Conservation (phyloP, 2,888 invertebrate genomes). For the Capitulum mitella region DNA sequence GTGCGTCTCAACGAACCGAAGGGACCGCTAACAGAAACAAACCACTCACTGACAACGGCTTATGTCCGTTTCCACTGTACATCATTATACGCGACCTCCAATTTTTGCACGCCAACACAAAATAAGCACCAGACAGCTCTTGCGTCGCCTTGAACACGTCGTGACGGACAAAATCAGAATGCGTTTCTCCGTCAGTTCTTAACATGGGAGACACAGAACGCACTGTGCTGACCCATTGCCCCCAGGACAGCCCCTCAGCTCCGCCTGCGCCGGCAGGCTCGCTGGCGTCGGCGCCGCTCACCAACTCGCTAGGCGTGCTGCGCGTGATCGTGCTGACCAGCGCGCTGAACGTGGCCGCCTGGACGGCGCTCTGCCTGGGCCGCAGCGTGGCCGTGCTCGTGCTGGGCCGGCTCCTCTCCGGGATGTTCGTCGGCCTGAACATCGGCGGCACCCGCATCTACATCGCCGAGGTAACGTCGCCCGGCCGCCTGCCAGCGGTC, state of each 20-base stretch:
- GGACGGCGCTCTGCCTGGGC: neutral
- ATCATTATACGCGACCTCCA: too few species aligned
- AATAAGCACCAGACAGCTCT: too few species aligned
- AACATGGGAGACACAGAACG: neutral
- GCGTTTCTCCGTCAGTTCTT: too few species aligned
- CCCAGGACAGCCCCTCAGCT: neutral
- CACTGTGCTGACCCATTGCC: neutral
- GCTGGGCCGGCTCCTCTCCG: constrained; percentile 9
- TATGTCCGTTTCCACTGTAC: too few species aligned
- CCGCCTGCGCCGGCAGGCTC: neutral
- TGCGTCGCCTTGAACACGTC: too few species aligned
- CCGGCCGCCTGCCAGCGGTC: too few species aligned
- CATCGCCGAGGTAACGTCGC: neutral
- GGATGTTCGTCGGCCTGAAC: constrained; percentile 27
- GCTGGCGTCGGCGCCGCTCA: neutral
- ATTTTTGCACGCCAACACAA: too few species aligned
- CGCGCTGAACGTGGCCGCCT: neutral
- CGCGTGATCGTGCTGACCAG: neutral
- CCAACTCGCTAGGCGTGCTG: neutral
- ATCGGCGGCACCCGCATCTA: constrained; percentile 21
- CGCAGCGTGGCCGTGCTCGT: constrained; percentile 14
- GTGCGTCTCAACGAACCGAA: too few species aligned
- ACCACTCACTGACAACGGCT: too few species aligned
- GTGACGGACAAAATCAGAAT: too few species aligned
- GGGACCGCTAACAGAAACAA: too few species aligned